Evolutionary conservation across 2,113 vertebrate species (phyloP).

Genomic region (Myocastor coypus): DNA sequence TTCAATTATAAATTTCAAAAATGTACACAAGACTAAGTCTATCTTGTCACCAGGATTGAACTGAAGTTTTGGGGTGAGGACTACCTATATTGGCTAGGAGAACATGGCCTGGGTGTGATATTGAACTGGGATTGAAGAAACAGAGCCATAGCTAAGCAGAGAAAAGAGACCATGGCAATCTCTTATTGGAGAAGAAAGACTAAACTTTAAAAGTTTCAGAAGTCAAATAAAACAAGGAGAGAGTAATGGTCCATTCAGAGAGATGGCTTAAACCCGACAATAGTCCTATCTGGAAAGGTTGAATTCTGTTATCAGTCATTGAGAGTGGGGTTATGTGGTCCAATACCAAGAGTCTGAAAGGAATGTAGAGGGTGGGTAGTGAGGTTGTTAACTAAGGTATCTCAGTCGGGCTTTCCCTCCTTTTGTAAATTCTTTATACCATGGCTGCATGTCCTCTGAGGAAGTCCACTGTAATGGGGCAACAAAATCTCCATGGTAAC

Average conservation of each 20-base stretch:
- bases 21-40: background rate
- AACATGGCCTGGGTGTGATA: background rate
- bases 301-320: background rate
- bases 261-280: background rate
- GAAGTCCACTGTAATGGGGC: background rate
- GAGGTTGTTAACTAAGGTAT: background rate
- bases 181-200: background rate
- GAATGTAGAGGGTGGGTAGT: background rate
- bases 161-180: background rate
- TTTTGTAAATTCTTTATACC: background rate
- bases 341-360: background rate
- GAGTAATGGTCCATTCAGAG: background rate
- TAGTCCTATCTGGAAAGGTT: background rate
- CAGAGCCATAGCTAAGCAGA: background rate
- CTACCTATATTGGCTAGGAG: background rate
- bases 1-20: conserved; percentile 34
- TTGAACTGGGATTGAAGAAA: background rate
- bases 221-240: background rate
- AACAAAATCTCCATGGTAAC: background rate
- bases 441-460: background rate
- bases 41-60: background rate
- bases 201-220: background rate
- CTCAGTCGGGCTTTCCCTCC: background rate
- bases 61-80: background rate
- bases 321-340: background rate